These are phyloP conservation scores for Mus pahari DNA, from an alignment of 2,113 vertebrate species.

Conservation along the genomic window DNA sequence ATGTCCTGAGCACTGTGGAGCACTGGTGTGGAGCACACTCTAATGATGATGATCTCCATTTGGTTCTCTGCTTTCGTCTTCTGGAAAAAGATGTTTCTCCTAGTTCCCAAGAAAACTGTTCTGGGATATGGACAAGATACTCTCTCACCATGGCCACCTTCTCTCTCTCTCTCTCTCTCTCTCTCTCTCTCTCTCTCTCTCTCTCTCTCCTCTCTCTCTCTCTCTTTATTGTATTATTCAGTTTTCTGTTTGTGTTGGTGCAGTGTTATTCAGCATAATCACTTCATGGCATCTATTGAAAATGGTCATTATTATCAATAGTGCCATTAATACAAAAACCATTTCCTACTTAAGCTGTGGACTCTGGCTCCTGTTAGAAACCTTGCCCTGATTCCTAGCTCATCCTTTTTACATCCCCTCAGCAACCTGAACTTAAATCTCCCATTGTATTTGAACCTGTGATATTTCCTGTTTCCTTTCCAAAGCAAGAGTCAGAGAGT, in stretches of 20 bases:
- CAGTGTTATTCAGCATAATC: background rate
- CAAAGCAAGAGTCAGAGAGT: background rate
- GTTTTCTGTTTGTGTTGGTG: background rate
- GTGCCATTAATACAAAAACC: constrained; percentile 28
- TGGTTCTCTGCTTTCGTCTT: background rate
- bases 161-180: background rate
- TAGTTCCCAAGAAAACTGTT: background rate
- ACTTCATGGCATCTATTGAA: background rate
- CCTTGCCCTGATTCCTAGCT: background rate
- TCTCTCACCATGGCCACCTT: background rate
- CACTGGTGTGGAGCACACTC: background rate
- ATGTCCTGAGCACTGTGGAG: too few relatives aligned
- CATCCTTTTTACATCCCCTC: background rate
- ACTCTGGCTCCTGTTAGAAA: background rate
- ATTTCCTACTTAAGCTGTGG: background rate
- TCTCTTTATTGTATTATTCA: background rate
- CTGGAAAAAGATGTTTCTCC: background rate
- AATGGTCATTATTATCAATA: constrained; percentile 21
- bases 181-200: too few relatives aligned
- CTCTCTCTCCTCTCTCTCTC: too few relatives aligned
- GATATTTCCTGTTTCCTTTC: background rate
- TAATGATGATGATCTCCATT: background rate
- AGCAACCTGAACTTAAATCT: background rate
- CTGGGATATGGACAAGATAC: background rate
- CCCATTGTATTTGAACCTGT: background rate